Evolutionary conservation across 1,140 invertebrate species (phyloP), one percentile per base, ranked within the genome.

Genomic region (Archegozetes longisetosus): DNA sequence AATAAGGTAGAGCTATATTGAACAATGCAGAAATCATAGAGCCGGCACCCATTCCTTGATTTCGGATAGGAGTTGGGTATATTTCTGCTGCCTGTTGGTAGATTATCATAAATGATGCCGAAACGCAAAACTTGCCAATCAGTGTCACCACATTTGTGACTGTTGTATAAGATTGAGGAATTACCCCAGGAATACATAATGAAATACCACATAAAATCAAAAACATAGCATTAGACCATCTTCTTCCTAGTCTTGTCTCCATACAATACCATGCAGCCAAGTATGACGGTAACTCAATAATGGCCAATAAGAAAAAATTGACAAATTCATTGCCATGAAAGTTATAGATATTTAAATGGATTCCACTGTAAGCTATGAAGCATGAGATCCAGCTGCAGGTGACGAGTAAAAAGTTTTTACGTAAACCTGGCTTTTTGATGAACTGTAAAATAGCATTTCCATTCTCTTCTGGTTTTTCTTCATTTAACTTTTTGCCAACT

Each of bases 251-350:
- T 55, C 62, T 65, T 32, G 57, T 63, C n/a, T 68, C 65, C 62
- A 68, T 65, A 29, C 66, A 22, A 12, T 60, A 58, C 28, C 63
- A 58, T 14, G 53, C 65, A 4, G 67, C 14, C 22, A 67, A 53
- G 25, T 64, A 67, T 4, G 66, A 56, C 3, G 66, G 65, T 4
- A 67, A 40, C 27, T 68, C 67, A 9, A 67, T 63, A 1, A 60
- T 55, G 13, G 65, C 62, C 66, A 82, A 77, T 63, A 78, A 74
- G 58, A 80, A 75, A 65, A 85, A 85, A 70, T 84, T 83, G 24
- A 49, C 26, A 4, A 79, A 69, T 68, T 85, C 83, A 56, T 68
- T 65, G 14, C 64, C 67, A 20, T 65, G 62, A 4, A 69, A 62
- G 53, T 69, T 69, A 0, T 65, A 63, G 1, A 62, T 61, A 53